Conservation (phyloP, 1,140 invertebrate species). For the Pararge aegeria region DNA sequence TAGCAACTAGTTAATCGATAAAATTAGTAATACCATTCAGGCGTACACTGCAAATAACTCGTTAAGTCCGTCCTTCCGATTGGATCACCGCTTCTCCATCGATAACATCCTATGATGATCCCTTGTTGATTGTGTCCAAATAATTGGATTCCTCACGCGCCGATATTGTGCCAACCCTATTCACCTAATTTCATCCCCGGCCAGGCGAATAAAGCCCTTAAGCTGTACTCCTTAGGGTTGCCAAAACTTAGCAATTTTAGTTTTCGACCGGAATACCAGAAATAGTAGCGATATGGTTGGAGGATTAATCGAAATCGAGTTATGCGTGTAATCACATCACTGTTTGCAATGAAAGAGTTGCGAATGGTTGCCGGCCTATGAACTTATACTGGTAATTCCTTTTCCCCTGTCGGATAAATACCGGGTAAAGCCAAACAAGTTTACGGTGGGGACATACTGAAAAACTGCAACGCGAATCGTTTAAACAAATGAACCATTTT, state of each 20-base stretch:
- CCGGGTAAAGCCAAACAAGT: neutral
- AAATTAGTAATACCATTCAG: slow-evolving; percentile 12
- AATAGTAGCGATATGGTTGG: slow-evolving; percentile 24
- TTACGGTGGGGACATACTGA: neutral
- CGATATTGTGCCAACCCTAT: slow-evolving; percentile 20
- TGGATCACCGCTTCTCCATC: slow-evolving; percentile 29
- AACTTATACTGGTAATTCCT: neutral
- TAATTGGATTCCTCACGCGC: slow-evolving; percentile 45
- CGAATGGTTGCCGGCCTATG: slow-evolving; percentile 17
- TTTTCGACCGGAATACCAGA: slow-evolving; percentile 8
- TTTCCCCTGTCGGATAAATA: neutral
- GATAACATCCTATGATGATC: slow-evolving; percentile 37
- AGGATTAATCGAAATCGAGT: slow-evolving; percentile 39
- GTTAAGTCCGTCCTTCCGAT: slow-evolving; percentile 24
- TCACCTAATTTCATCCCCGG: slow-evolving; percentile 10
- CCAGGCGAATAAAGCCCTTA: slow-evolving; percentile 15
- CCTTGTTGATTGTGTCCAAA: slow-evolving; percentile 45
- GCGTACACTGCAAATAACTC: slow-evolving; percentile 24
- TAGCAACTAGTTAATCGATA: slow-evolving; percentile 6
- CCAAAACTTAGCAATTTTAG: slow-evolving; percentile 2
- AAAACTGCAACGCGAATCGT: too few species aligned
- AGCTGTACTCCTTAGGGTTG: neutral
- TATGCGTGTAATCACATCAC: slow-evolving; percentile 40
- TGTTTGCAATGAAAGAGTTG: slow-evolving; percentile 38
- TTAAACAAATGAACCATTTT: too few species aligned